Conservation (phyloP, 2,113 vertebrate genomes). For the Trematomus loennbergii region DNA sequence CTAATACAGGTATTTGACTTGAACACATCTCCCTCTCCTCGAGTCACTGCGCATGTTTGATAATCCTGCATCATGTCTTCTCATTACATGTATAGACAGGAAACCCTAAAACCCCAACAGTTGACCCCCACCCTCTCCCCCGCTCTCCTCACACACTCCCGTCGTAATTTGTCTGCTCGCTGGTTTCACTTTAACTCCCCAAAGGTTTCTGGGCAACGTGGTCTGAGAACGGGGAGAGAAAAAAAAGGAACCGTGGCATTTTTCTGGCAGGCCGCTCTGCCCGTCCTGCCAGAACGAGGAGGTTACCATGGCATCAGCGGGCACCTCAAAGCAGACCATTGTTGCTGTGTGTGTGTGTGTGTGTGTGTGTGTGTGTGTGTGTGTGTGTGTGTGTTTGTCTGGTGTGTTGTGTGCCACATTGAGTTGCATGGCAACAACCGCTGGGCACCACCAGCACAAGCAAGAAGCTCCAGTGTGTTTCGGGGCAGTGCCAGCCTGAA, state of each 20-base stretch:
- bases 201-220: slow-evolving; percentile 88
- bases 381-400: slow-evolving; percentile 54
- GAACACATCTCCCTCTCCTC: neutral
- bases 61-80: slow-evolving; percentile 45
- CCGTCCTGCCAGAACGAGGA: slow-evolving; percentile 84
- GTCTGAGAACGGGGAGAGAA: slow-evolving; percentile 66
- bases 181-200: slow-evolving; percentile 87
- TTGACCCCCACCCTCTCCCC: slow-evolving; percentile 45
- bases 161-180: slow-evolving; percentile 83
- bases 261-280: slow-evolving; percentile 83
- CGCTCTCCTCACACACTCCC: slow-evolving; percentile 53
- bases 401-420: slow-evolving; percentile 73
- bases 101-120: slow-evolving; percentile 67
- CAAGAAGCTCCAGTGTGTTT: slow-evolving; percentile 61
- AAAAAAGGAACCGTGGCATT: slow-evolving; percentile 84
- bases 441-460: slow-evolving; percentile 80
- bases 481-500: slow-evolving; percentile 73
- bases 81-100: slow-evolving; percentile 73
- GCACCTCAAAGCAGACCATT: slow-evolving; percentile 88
- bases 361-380: slow-evolving; percentile 32
- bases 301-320: slow-evolving; percentile 89
- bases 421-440: slow-evolving; percentile 85
- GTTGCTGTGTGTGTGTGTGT: slow-evolving; percentile 77
- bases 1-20: too few relatives aligned
- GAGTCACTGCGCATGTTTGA: slow-evolving; percentile 28